Conservation (phyloP, 1,140 invertebrate genomes). For the Dinothrombium tinctorium region DNA sequence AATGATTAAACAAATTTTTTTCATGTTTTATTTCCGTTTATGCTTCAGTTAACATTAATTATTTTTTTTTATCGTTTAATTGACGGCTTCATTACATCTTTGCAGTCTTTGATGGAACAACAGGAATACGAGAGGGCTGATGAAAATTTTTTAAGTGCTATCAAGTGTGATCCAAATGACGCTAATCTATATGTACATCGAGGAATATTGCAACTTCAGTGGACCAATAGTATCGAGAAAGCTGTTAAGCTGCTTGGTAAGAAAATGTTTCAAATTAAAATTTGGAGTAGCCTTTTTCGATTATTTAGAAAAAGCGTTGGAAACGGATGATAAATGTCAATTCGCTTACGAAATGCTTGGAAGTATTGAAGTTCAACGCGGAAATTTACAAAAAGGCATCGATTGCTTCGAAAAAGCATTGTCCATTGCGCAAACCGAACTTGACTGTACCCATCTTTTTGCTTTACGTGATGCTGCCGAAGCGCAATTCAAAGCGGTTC, state of each 20-base stretch:
- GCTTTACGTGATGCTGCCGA: slow-evolving; percentile 58
- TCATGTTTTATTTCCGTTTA: slow-evolving; percentile 1
- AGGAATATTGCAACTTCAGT: slow-evolving; percentile 52
- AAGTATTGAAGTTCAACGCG: slow-evolving; percentile 74
- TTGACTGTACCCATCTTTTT: slow-evolving; percentile 66
- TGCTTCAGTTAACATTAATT: slow-evolving; percentile 10
- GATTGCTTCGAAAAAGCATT: slow-evolving; percentile 73
- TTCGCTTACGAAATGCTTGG: slow-evolving; percentile 83
- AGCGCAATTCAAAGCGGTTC: slow-evolving; percentile 52
- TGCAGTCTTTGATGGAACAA: slow-evolving; percentile 45
- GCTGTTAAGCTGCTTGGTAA: slow-evolving; percentile 39
- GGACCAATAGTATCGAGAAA: slow-evolving; percentile 49
- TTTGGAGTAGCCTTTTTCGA: slow-evolving; percentile 6
- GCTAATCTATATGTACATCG: slow-evolving; percentile 62
- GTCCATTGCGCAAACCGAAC: slow-evolving; percentile 47
- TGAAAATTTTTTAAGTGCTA: slow-evolving; percentile 47
- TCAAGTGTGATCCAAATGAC: slow-evolving; percentile 57
- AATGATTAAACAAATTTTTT: slow-evolving; percentile 36
- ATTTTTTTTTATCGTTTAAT: slow-evolving; percentile 10
- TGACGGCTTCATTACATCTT: slow-evolving; percentile 9
- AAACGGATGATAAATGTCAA: slow-evolving; percentile 70
- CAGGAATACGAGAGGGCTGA: slow-evolving; percentile 58
- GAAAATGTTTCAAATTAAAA: background rate
- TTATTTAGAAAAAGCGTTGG: slow-evolving; percentile 39
- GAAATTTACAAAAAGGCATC: slow-evolving; percentile 53